A percentile compares a stretch with the other conserved stretches of the same genome.
These are phyloP conservation scores for Cephus rjabovi DNA, from an alignment of 2,888 invertebrate genomes.

Conservation along the genomic window DNA sequence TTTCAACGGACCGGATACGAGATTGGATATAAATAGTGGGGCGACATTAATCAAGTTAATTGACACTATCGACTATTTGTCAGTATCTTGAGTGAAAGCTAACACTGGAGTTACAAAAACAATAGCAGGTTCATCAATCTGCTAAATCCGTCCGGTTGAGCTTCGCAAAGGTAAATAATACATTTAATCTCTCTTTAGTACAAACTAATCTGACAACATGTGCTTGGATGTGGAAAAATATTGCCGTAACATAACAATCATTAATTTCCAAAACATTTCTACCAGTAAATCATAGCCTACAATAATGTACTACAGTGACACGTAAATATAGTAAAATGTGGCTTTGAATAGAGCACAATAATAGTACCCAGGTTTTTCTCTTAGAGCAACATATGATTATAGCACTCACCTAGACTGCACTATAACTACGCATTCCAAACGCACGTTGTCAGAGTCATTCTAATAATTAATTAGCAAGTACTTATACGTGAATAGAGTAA, in stretches of 20 bases:
- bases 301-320: not conserved
- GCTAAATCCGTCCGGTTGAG: not conserved
- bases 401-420: not conserved
- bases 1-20: not conserved
- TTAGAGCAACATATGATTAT: not conserved
- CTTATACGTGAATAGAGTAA: not conserved
- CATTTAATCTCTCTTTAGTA: not conserved
- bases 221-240: not conserved
- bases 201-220: not conserved
- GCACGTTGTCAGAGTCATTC: not conserved
- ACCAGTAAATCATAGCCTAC: not conserved
- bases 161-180: not conserved
- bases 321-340: not conserved
- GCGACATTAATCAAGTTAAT: not conserved
- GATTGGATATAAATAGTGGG: not conserved
- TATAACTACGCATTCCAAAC: not conserved
- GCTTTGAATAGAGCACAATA: not conserved
- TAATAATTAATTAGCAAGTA: not conserved
- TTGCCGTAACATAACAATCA: not conserved
- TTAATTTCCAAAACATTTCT: not conserved
- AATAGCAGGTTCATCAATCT: not conserved
- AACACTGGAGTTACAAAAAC: not conserved
- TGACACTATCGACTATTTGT: not conserved
- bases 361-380: not conserved
- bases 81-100: not conserved